phyloP scores from a whole-genome alignment of 2,888 invertebrate species.

The Drosophila koepferae region DNA sequence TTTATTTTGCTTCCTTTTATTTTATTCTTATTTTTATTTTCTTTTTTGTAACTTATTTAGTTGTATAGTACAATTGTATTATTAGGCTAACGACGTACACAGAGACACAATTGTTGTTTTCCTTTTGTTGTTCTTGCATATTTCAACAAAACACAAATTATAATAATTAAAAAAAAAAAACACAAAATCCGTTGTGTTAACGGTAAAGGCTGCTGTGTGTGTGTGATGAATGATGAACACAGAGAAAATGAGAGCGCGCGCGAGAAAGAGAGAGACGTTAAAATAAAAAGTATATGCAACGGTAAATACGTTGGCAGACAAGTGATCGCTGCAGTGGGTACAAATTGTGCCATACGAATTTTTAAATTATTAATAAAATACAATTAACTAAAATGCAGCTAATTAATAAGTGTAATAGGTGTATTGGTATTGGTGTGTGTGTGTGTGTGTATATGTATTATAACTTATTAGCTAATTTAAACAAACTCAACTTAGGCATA shows the following conservation, averaged over 20 bases:
- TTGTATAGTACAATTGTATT: constrained; percentile 49
- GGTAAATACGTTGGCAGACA: constrained; percentile 19
- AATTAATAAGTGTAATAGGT: constrained; percentile 28
- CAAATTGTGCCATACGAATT: constrained; percentile 19
- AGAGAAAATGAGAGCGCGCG: background rate
- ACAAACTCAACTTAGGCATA: constrained; percentile 43
- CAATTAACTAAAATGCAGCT: constrained; percentile 57
- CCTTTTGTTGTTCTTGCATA: constrained; percentile 10
- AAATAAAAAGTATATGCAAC: constrained; percentile 8
- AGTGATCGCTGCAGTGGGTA: background rate
- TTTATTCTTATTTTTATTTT: constrained; percentile 20
- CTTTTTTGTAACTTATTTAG: constrained; percentile 27
- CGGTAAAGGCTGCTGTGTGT: constrained; percentile 6
- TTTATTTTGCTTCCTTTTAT: constrained; percentile 15
- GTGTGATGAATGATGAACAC: constrained; percentile 22
- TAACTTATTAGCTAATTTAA: constrained; percentile 42
- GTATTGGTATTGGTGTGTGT: constrained; percentile 20
- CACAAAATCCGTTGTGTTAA: constrained; percentile 6
- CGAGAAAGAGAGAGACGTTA: constrained; percentile 7
- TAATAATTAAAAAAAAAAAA: constrained; percentile 2
- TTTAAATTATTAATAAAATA: constrained; percentile 31
- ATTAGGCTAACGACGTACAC: constrained; percentile 33
- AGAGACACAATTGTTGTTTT: constrained; percentile 31
- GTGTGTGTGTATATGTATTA: constrained; percentile 23
- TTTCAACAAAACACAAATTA: constrained; percentile 38